Percentiles rank a stretch among this genome's conserved stretches.
phyloP scores from a whole-genome alignment of 2,113 vertebrate species.

The Myotis lucifugus region DNA sequence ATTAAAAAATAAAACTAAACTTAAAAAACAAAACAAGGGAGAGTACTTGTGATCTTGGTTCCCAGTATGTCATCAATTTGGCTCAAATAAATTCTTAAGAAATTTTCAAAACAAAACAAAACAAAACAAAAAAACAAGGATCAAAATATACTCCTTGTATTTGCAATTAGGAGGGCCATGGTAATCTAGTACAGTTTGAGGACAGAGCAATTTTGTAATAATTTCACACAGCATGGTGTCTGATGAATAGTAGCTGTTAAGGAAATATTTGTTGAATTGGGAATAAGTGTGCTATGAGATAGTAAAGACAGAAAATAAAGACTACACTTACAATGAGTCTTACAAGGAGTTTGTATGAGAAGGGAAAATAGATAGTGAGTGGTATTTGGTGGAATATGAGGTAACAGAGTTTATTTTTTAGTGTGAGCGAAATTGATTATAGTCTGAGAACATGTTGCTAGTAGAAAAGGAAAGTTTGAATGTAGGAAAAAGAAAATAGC shows the following conservation, averaged over 20 bases:
- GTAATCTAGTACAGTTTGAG: background rate
- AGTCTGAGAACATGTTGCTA: background rate
- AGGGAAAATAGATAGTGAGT: background rate
- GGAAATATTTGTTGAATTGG: conserved; percentile 21
- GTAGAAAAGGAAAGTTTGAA: background rate
- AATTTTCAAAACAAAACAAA: no score
- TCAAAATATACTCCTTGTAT: background rate
- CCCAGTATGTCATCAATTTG: no score
- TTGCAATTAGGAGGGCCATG: background rate
- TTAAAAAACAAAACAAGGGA: background rate
- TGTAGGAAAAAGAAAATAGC: background rate
- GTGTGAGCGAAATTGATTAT: background rate
- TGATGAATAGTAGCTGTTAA: background rate
- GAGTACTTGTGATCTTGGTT: no score
- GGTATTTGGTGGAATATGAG: background rate
- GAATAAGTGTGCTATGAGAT: background rate
- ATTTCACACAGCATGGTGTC: background rate
- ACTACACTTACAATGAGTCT: background rate
- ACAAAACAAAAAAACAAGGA: background rate
- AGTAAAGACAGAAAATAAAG: background rate
- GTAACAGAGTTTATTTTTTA: conserved; percentile 12
- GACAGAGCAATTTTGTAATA: background rate
- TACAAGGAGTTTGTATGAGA: background rate
- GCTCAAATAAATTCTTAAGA: no score
- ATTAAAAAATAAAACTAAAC: no score